These are phyloP conservation scores for Rhopilema esculentum DNA, from an alignment of 30 jellyfish, hydroid and myxozoan genomes.

Conservation along the genomic window DNA sequence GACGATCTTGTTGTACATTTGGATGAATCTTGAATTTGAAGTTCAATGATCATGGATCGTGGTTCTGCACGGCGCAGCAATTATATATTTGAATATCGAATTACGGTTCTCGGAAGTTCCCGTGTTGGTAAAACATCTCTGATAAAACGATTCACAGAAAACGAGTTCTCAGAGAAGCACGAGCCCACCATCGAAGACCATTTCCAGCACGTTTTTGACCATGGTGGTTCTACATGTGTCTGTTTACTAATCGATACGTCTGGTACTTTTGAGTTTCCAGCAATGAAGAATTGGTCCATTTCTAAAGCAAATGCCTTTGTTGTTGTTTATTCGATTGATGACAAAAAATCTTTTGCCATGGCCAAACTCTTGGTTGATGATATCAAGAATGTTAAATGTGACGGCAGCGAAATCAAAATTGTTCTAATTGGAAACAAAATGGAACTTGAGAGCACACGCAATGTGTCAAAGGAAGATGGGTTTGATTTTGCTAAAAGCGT, in stretches of 20 bases:
- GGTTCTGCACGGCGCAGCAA: slow-evolving; percentile 84
- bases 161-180: slow-evolving; percentile 69
- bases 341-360: slow-evolving; percentile 76
- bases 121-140: slow-evolving; percentile 86
- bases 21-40: not conserved
- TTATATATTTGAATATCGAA: slow-evolving; percentile 93
- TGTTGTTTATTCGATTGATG: slow-evolving; percentile 89
- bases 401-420: slow-evolving; percentile 72
- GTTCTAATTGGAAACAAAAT: slow-evolving; percentile 88
- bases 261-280: slow-evolving; percentile 97
- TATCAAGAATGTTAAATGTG: slow-evolving; percentile 68
- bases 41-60: slow-evolving; percentile 7
- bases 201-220: slow-evolving; percentile 91
- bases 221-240: slow-evolving; percentile 87
- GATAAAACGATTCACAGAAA: slow-evolving; percentile 77
- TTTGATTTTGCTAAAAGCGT: slow-evolving; percentile 65
- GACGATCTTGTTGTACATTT: not conserved
- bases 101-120: slow-evolving; percentile 90
- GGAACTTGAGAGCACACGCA: slow-evolving; percentile 74
- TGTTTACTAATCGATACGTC: slow-evolving; percentile 94
- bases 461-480: slow-evolving; percentile 73
- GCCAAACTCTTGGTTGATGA: slow-evolving; percentile 83
- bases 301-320: slow-evolving; percentile 93
- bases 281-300: slow-evolving; percentile 92
- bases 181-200: slow-evolving; percentile 92